These are phyloP conservation scores for Mobula hypostoma DNA, from an alignment of 2,113 vertebrate genomes.

Conservation along the genomic window DNA sequence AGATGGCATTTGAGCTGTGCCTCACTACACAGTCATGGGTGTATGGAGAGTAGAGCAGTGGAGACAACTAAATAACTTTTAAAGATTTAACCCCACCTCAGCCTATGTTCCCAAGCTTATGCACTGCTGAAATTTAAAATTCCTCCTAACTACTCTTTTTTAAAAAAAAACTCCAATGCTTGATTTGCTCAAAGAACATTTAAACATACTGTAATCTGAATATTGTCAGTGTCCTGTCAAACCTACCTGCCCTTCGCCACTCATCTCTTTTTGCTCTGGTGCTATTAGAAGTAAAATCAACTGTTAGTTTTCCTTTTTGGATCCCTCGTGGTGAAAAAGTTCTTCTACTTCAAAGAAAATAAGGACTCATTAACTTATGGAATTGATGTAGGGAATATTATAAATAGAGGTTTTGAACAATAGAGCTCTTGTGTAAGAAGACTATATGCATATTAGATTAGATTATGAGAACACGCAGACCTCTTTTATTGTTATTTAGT, in stretches of 20 bases:
- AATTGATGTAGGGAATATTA: background rate
- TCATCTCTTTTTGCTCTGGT: background rate
- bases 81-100: too few relatives aligned
- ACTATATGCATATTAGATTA: background rate
- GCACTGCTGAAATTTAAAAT: too few relatives aligned
- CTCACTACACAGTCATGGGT: too few relatives aligned
- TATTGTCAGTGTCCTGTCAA: background rate
- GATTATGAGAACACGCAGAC: background rate
- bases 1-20: too few relatives aligned
- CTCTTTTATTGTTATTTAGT: too few relatives aligned
- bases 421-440: background rate
- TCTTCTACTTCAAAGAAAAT: background rate
- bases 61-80: too few relatives aligned
- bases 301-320: background rate
- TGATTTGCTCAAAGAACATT: too few relatives aligned
- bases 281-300: background rate
- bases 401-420: background rate
- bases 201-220: too few relatives aligned
- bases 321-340: background rate
- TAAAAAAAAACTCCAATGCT: too few relatives aligned
- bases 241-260: background rate
- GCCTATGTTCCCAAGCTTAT: too few relatives aligned
- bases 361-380: background rate
- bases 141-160: too few relatives aligned
- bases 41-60: too few relatives aligned